phyloP scores from a whole-genome alignment of 2,113 vertebrate species.

The Bagarius yarrelli region DNA sequence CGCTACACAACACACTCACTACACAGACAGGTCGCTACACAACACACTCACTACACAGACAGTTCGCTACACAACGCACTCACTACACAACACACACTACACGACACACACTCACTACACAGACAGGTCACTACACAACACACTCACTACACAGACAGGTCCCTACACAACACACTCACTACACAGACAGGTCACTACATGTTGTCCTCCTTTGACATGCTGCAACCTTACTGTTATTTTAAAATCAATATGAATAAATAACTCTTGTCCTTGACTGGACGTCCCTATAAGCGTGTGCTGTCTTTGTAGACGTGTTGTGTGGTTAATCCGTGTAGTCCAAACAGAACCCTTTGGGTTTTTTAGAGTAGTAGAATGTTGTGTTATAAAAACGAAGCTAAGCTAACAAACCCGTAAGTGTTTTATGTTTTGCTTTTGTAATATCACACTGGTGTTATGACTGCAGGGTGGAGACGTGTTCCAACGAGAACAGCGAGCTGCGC shows the following conservation, averaged over 20 bases:
- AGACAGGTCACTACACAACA: too few relatives aligned
- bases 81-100: too few relatives aligned
- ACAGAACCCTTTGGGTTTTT: not conserved
- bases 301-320: not conserved
- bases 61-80: not conserved
- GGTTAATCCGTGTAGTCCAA: not conserved
- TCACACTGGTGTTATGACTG: constrained; percentile 58
- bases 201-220: not conserved
- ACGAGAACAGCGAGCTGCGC: constrained; percentile 91
- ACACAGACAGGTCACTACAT: not conserved
- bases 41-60: too few relatives aligned
- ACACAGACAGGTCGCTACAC: too few relatives aligned
- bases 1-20: not conserved
- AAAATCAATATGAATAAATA: not conserved
- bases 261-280: not conserved
- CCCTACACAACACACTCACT: not conserved
- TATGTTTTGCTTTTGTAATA: constrained; percentile 29
- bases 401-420: not conserved
- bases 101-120: too few relatives aligned
- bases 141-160: not conserved
- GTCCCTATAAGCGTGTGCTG: not conserved
- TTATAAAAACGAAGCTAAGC: not conserved
- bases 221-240: not conserved
- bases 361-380: not conserved
- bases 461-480: constrained; percentile 96